phyloP scores from a whole-genome alignment of 1,140 invertebrate genomes.

The Pseudomyrmex sp. region DNA sequence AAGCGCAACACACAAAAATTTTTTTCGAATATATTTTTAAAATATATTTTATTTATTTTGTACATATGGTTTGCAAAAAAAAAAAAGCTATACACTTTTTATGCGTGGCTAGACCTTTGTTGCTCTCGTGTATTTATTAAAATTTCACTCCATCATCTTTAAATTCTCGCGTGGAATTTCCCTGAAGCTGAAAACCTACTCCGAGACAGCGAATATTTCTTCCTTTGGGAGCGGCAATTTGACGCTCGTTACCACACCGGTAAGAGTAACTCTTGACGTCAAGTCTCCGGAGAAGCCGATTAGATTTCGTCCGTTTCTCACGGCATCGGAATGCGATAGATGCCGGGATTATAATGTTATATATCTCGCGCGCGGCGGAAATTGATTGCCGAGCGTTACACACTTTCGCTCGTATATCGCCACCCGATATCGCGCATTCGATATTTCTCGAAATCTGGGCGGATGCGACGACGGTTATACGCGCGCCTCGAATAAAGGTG shows the following conservation, averaged over 20 bases:
- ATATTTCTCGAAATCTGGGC: constrained; percentile 26
- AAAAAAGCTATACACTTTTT: too few relatives aligned
- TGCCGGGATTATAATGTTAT: constrained; percentile 15
- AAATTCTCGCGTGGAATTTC: neutral
- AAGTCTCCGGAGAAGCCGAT: constrained; percentile 46
- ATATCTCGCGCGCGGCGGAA: constrained; percentile 15
- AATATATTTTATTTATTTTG: too few relatives aligned
- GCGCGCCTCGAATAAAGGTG: neutral
- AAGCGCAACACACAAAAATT: too few relatives aligned
- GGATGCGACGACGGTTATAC: constrained; percentile 3
- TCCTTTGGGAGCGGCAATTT: constrained; percentile 43
- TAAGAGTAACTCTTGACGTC: constrained; percentile 24
- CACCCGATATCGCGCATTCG: neutral
- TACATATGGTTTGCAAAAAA: too few relatives aligned
- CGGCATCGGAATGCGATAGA: constrained; percentile 32
- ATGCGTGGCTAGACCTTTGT: too few relatives aligned
- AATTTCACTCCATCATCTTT: neutral
- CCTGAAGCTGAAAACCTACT: neutral
- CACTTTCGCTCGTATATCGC: constrained; percentile 4
- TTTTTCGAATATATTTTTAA: too few relatives aligned
- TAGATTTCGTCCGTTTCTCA: constrained; percentile 57
- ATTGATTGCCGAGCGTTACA: constrained; percentile 9
- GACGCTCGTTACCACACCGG: constrained; percentile 61
- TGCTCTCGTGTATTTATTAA: neutral
- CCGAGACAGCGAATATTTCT: constrained; percentile 8